Base-by-base conservation (phyloP, 2,113 vertebrate species). In the Neodontobutis hainanensis region DNA sequence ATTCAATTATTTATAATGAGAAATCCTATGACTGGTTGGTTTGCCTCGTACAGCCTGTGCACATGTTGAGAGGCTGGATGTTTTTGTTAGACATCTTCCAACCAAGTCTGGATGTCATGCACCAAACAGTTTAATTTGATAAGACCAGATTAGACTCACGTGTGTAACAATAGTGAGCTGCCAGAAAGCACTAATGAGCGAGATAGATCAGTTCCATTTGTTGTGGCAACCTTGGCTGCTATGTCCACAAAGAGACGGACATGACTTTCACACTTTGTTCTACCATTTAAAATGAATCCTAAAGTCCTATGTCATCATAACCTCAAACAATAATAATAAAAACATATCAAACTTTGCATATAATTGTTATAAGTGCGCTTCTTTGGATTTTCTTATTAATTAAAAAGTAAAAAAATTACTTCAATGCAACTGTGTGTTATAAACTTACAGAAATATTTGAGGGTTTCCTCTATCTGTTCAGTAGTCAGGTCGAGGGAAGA, bases 401-500 rank as follows among this genome's bases (percentile, higher is more conserved):
- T 27, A 27, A 27, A 27, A 27, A 27, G 19, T n/a, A n/a, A n/a
- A n/a, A n/a, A n/a, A n/a, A n/a, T n/a, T n/a, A n/a, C n/a, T n/a
- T n/a, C n/a, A n/a, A n/a, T n/a, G n/a, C 7, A 53, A 40, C 38
- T 8, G 3, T 7, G 44, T 45, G 4, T 45, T 8, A 55, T n/a
- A 7, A 14, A 95, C 97, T 98, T 91, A 99, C 97, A 93, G 85
- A 99, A 98, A 78, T 99, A 99, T 77, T 98, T 99, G 88, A 99
- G 92, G 47, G 97, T 99, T 91, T 99, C 97, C 85, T 99, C 96
- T 48, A 97, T 97, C 87, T 99, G 97, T 82, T 99, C 96, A 12
- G 94, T 94, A 32, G 96, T 97, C 91, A 99, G 91, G 87, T 98
- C 94, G 12, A 98, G 85, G 87, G 89, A 93, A 1, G 88, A 87